Conservation (phyloP, 1,140 invertebrate species). For the Drosophila azteca region DNA sequence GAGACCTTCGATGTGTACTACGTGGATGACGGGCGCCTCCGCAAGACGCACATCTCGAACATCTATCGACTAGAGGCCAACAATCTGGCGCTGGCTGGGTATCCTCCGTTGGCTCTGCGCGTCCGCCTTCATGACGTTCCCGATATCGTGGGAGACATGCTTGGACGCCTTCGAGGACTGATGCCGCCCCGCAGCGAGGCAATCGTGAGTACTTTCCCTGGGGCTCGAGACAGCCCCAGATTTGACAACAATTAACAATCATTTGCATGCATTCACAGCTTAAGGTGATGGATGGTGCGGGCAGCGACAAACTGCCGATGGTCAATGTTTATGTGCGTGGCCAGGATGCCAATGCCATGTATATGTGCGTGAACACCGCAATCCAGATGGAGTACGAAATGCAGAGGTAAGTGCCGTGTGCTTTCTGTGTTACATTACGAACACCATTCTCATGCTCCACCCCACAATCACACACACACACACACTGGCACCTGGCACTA, state of each 20-base stretch:
- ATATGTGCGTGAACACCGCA: conserved; percentile 70
- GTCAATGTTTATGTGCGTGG: conserved; percentile 69
- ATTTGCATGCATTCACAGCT: conserved; percentile 36
- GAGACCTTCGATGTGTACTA: conserved; percentile 73
- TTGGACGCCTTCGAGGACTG: conserved; percentile 60
- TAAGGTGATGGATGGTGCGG: conserved; percentile 56
- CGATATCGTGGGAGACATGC: conserved; percentile 57
- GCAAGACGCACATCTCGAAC: conserved; percentile 73
- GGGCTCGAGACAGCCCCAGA: neutral
- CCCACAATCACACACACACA: too few relatives aligned
- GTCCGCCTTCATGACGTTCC: conserved; percentile 75
- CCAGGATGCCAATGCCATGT: conserved; percentile 49
- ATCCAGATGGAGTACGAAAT: conserved; percentile 76
- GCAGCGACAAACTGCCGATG: conserved; percentile 51
- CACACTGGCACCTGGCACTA: conserved; percentile 1
- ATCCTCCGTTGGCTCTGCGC: conserved; percentile 68
- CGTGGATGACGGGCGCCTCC: conserved; percentile 73
- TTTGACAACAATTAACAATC: neutral
- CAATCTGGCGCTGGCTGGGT: conserved; percentile 72
- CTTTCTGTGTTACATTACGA: conserved; percentile 11
- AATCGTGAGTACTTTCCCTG: conserved; percentile 47
- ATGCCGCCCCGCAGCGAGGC: conserved; percentile 66
- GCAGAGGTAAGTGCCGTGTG: conserved; percentile 56
- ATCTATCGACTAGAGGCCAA: conserved; percentile 78
- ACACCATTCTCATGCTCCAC: conserved; percentile 18